These are phyloP conservation scores for Drosophila mauritiana DNA, from an alignment of 1,140 invertebrate species.

Conservation along the genomic window DNA sequence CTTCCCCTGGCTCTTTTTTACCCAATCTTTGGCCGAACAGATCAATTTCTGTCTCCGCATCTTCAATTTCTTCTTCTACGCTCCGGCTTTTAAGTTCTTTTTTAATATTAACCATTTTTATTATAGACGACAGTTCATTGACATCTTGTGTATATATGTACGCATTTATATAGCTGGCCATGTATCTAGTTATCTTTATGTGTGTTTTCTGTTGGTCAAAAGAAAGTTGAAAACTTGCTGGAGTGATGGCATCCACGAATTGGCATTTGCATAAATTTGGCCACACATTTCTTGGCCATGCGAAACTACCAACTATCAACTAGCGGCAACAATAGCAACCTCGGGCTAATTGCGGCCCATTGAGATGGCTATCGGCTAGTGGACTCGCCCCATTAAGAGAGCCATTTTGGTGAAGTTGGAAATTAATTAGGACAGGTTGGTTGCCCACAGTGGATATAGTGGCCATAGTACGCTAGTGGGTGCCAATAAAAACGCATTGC, in stretches of 20 bases:
- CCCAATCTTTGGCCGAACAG: slow-evolving; percentile 21
- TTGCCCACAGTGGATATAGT: slow-evolving; percentile 28
- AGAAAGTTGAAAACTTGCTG: slow-evolving; percentile 68
- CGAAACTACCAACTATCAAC: slow-evolving; percentile 45
- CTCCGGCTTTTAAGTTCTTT: slow-evolving; percentile 47
- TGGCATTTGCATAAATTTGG: slow-evolving; percentile 75
- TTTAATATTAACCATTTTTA: slow-evolving; percentile 69
- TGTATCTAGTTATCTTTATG: slow-evolving; percentile 22
- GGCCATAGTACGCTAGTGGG: slow-evolving; percentile 28
- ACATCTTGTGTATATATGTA: slow-evolving; percentile 47
- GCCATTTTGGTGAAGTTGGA: slow-evolving; percentile 66
- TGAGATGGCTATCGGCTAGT: slow-evolving; percentile 52
- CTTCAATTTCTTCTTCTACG: slow-evolving; percentile 44
- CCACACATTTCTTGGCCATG: slow-evolving; percentile 73
- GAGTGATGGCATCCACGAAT: slow-evolving; percentile 34
- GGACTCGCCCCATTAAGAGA: slow-evolving; percentile 65
- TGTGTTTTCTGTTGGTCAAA: slow-evolving; percentile 40
- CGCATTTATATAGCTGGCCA: slow-evolving; percentile 17
- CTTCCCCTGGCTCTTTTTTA: not conserved
- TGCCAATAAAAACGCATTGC: slow-evolving; percentile 55
- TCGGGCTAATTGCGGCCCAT: slow-evolving; percentile 57
- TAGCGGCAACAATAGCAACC: slow-evolving; percentile 12
- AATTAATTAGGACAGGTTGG: slow-evolving; percentile 80
- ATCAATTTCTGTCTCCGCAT: slow-evolving; percentile 61
- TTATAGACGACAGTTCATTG: slow-evolving; percentile 65